Base-by-base conservation (phyloP, 2,113 vertebrate genomes). In the Clarias magur region DNA sequence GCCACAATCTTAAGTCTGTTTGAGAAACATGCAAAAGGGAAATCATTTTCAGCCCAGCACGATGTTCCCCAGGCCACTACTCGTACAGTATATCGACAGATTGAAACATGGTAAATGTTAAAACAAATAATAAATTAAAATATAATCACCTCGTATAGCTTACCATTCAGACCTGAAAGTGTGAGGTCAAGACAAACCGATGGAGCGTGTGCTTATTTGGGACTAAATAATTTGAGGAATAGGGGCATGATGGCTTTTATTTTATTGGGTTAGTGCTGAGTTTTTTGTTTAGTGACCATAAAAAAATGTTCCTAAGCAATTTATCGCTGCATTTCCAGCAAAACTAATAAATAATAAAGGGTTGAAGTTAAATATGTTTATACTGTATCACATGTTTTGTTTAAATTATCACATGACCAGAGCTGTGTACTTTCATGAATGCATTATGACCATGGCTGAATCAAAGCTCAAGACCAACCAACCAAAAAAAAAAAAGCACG, bases 211-310 rank as follows among this genome's bases (percentile, higher is more conserved):
- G 75, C 42, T 42, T 88, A 88, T 83, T 83, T 83, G 73, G 21
- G 30, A 70, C 21, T 11, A 75, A 75, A 21, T 53, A 27, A 42
- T 62, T 9, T 85, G 90, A 88, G 87, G 90, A 2, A 86, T 87
- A 87, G 80, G 89, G 90, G 91, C 91, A 78, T 88, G 90, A 91
- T 72, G 60, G 89, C 88, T 88, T 91, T 93, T 91, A 92, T 94
- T 88, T 90, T 67, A 90, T 88, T 83, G 84, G 42, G 42, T 42
- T 42, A 42, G 42, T 42, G 42, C 6, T 42, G 42, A 42, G 42
- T 42, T 42, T 42, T 42, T 42, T 42, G 42, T 42, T 42, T 6
- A 42, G 42, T 42, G 42, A 42, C 42, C 42, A 42, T 42, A 42
- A 42, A 42, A 42, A 42, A 42, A 42, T 42, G 42, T 42, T 42